Conservation (phyloP, 1,140 invertebrate genomes). For the Caenorhabditis brenneri region DNA sequence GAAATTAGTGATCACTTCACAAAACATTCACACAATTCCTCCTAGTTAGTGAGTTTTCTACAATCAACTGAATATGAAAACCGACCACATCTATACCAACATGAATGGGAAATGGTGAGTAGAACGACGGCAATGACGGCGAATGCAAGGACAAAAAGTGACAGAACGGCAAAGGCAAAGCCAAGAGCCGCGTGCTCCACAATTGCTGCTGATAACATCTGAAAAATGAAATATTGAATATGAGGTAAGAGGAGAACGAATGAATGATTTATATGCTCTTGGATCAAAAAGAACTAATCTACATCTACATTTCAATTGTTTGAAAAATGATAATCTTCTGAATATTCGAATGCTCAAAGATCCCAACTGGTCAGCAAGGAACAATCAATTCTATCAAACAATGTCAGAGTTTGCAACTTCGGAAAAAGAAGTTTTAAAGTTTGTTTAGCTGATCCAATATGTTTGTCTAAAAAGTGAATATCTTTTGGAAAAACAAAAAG, state of each 20-base stretch:
- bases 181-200: conserved; percentile 51
- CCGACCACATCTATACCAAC: conserved; percentile 50
- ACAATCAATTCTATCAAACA: not conserved
- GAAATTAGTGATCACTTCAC: conserved; percentile 8
- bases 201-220: conserved; percentile 46
- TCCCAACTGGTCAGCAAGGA: not conserved
- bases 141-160: conserved; percentile 48
- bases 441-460: too few species aligned
- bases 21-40: not conserved
- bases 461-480: too few species aligned
- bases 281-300: not conserved
- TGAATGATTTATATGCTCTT: not conserved
- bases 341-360: not conserved
- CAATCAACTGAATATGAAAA: conserved; percentile 34
- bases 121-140: conserved; percentile 49
- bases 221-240: not conserved
- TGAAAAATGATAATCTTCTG: not conserved
- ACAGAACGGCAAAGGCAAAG: conserved; percentile 50
- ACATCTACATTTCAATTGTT: not conserved
- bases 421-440: too few species aligned
- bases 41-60: not conserved
- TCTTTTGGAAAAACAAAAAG: too few species aligned
- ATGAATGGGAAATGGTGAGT: conserved; percentile 49
- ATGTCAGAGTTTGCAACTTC: too few species aligned
- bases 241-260: not conserved